Base-by-base conservation (phyloP, 2,888 invertebrate genomes). In the Brachycybe producta region DNA sequence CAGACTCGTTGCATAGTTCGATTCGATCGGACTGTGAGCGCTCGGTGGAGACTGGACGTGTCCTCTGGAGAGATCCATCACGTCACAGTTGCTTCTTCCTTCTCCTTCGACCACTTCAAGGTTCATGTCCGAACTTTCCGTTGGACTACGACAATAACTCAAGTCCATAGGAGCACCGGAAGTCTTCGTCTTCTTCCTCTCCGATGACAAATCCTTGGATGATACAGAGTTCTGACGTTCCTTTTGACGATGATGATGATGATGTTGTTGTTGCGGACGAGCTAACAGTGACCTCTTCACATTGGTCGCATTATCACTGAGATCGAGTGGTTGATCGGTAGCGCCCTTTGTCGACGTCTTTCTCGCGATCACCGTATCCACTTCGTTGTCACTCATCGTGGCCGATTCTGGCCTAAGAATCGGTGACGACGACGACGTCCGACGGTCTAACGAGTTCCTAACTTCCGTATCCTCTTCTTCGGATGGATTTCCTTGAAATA, bases 21-120 rank as follows among this genome's bases (percentile, higher is more conserved):
- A 2, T 21, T 5, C 17, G 21, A 21, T 39, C 13, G n/a, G 15
- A 24, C 23, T n/a, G 21, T 24, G 32, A 15, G 13, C n/a, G 23
- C 27, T 21, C 21, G 40, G 21, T 21, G 46, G 27, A 8, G 13
- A 19, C 35, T 36, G 46, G 21, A 38, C 26, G 1, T 26, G 21
- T 24, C 49, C 49, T 24, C 35, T 45, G 26, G 54, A 54, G 28
- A 54, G 35, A 26, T 54, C 54, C 49, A 54, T 54, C 28, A 51
- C 51, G n/a, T 21, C 19, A n/a, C 51, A 38, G 34, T 26, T 39
- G 38, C 11, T 11, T n/a, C 11, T n/a, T 39, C 7, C 41, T 5
- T 21, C n/a, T 11, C 41, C 23, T 41, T 21, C 26, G 39, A 32
- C 11, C 32, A n/a, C 32, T n/a, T 11, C 11, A 11, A n/a, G n/a